phyloP scores from a whole-genome alignment of 2,113 vertebrate genomes.

The Ginglymostoma cirratum region DNA sequence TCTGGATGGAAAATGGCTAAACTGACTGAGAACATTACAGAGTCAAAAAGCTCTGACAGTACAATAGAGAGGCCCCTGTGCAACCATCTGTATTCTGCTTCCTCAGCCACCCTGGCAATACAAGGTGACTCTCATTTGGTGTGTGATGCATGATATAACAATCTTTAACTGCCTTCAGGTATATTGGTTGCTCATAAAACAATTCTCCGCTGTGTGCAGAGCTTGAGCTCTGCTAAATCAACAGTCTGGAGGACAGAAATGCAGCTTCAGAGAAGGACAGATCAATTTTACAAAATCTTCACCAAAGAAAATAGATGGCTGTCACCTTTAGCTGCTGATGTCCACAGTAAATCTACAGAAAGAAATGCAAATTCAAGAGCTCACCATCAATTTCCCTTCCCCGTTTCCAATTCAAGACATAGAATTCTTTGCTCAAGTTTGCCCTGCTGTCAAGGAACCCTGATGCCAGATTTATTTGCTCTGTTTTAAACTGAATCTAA shows the following conservation, averaged over 20 bases:
- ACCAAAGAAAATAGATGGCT: not conserved
- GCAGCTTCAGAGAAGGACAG: not conserved
- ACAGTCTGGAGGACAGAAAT: not conserved
- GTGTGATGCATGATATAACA: not conserved
- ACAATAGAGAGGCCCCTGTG: not conserved
- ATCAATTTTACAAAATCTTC: constrained; percentile 17
- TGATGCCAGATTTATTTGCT: not conserved
- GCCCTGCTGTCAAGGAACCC: not conserved
- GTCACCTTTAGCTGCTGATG: not conserved
- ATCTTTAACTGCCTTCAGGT: not conserved
- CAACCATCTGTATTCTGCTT: not conserved
- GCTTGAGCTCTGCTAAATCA: not conserved
- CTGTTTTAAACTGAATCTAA: not conserved
- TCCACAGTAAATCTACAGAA: not conserved
- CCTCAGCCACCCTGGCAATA: not conserved
- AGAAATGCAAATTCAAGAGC: not conserved
- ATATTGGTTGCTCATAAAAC: not conserved
- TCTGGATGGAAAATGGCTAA: not conserved
- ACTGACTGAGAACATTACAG: not conserved
- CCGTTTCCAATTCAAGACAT: not conserved
- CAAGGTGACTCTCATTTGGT: not conserved
- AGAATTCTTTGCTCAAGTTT: not conserved
- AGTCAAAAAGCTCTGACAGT: not conserved
- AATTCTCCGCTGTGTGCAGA: not conserved
- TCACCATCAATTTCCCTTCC: not conserved